A percentile compares a stretch with the other conserved stretches of the same genome.
Conservation (phyloP, 2,888 invertebrate species). For the Blera fallax region DNA sequence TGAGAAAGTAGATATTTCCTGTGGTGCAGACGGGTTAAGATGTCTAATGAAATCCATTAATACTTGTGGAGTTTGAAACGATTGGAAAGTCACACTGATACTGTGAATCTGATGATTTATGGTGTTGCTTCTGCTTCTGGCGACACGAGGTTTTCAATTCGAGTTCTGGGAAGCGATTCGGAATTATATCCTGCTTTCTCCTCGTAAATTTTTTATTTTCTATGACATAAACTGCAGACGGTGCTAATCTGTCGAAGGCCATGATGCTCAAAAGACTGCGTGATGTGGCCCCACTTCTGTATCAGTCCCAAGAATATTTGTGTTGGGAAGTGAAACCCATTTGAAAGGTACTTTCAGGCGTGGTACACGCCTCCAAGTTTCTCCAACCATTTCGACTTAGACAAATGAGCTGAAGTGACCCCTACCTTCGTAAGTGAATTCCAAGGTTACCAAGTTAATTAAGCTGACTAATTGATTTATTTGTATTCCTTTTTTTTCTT, state of each 20-base stretch:
- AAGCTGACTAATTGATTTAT: constrained; percentile 36
- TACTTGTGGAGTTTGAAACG: not conserved
- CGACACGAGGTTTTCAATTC: not conserved
- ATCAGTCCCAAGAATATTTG: not conserved
- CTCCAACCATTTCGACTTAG: not conserved
- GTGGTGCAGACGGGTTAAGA: constrained; percentile 30
- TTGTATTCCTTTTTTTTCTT: not conserved
- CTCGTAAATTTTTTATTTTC: too few relatives aligned
- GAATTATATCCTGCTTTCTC: not conserved
- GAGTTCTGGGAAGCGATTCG: not conserved
- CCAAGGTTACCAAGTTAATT: constrained; percentile 24
- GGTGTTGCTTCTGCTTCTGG: not conserved
- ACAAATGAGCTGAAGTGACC: constrained; percentile 9
- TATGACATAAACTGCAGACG: too few relatives aligned
- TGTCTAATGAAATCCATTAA: constrained; percentile 11
- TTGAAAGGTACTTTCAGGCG: not conserved
- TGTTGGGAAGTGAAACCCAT: not conserved
- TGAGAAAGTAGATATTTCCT: constrained; percentile 60
- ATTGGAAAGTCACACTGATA: not conserved
- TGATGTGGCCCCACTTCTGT: not conserved
- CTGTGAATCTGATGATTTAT: not conserved
- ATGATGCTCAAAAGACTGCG: too few relatives aligned
- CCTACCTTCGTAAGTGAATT: not conserved
- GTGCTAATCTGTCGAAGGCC: too few relatives aligned
- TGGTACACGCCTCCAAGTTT: not conserved